Evolutionary conservation across 2,113 vertebrate genomes (phyloP).

Genomic region (Emydura subglobosa): DNA sequence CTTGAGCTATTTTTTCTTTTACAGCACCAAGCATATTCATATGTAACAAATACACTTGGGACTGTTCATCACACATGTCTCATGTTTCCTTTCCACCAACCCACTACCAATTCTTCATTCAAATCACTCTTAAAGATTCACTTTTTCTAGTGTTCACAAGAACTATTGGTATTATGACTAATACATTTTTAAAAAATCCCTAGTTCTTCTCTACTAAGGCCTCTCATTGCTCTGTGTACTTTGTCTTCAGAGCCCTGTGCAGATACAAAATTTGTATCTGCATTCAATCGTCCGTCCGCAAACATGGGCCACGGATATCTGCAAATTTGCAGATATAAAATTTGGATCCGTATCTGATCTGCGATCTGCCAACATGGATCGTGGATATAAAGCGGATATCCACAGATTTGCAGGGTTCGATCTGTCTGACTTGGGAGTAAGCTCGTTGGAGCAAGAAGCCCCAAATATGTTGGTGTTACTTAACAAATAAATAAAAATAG

Average conservation of each 20-base stretch:
- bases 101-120: constrained; percentile 13
- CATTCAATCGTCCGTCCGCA: too few species aligned
- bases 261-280: too few species aligned
- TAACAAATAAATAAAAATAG: background rate
- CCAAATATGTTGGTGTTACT: constrained; percentile 15
- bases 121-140: constrained; percentile 20
- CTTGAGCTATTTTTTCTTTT: background rate
- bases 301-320: too few species aligned
- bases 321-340: too few species aligned
- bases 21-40: background rate
- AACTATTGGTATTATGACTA: constrained; percentile 19
- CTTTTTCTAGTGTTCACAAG: constrained; percentile 51
- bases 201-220: background rate
- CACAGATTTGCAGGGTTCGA: too few species aligned
- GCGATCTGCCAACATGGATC: too few species aligned
- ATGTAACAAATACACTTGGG: background rate
- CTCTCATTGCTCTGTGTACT: background rate
- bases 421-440: background rate
- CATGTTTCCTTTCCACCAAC: constrained; percentile 10
- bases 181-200: background rate
- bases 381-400: too few species aligned
- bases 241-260: background rate
- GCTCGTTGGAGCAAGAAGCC: background rate
- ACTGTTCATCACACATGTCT: background rate
- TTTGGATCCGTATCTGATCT: too few species aligned